Base-by-base conservation (phyloP, 2,797 vertebrate genomes). In the Coranthus polyacanthus region DNA sequence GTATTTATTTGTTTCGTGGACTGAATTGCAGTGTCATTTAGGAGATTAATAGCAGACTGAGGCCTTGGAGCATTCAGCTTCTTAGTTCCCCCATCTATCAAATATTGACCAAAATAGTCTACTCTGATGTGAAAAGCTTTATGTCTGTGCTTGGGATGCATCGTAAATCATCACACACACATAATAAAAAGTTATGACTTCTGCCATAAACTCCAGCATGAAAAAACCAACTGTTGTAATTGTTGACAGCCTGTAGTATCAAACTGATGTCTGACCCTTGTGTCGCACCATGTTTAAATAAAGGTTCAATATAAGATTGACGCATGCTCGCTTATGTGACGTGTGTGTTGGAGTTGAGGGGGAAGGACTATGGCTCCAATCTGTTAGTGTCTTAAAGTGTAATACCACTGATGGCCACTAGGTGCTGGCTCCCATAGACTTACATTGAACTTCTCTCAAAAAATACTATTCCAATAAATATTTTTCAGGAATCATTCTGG, bases 1-100 rank as follows among this genome's bases (percentile, higher is more conserved):
- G 49, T 93, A 92, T 94, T 94, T 92, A 93, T 93, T 90, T 76
- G 52, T 81, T 66, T 65, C 55, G 47, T 59, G 34, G 49, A 72
- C 73, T 73, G 61, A 81, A 69, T 75, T 77, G 67, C 71, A 72
- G 71, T 57, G 67, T 77, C 21, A 44, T 80, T 62, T 56, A 62
- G 55, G 55, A 77, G 46, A 65, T 61, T 44, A 39, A 66, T 55
- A 68, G 67, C 52, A 81, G 74, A 65, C 59, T 38, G 72, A 76
- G 47, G 65, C 72, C 60, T 78, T 20, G 34, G 46, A 65, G 47
- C 47, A 12, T 63, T 61, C 26, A 17, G 47, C 46, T 55, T 49
- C 45, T 64, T 39, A 21, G 42, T 63, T 59, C 32, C 37, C n/a
- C 37, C 18, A 3, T 62, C 60, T 50, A 16, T 69, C 6, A 71